phyloP scores from a whole-genome alignment of 2,888 invertebrate genomes.

The Morpho deidamia region DNA sequence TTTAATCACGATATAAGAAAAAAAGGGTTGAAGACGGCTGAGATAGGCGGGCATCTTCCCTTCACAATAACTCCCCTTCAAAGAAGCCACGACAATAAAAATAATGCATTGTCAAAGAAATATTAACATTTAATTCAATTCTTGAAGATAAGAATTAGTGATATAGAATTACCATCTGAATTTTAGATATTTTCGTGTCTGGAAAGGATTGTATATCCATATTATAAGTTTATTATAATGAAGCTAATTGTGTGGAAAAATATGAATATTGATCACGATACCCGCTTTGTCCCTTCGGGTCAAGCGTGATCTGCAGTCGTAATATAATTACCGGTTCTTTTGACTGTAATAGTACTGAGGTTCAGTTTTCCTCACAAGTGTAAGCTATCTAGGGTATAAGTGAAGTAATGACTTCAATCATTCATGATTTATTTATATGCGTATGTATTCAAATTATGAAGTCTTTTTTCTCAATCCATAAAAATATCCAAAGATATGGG shows the following conservation, averaged over 20 bases:
- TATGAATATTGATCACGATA: slow-evolving; percentile 60
- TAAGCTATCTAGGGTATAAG: no score
- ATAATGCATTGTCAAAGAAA: slow-evolving; percentile 55
- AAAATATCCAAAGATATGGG: no score
- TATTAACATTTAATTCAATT: slow-evolving; percentile 66
- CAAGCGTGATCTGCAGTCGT: slow-evolving; percentile 19
- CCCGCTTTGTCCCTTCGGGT: slow-evolving; percentile 12
- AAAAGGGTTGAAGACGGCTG: neutral
- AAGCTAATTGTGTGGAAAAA: slow-evolving; percentile 76
- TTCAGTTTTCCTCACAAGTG: no score
- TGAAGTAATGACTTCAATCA: no score
- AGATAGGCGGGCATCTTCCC: neutral
- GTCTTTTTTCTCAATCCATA: no score
- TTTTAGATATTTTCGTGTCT: slow-evolving; percentile 52
- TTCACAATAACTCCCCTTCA: slow-evolving; percentile 31
- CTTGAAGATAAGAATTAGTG: slow-evolving; percentile 54
- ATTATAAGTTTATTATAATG: slow-evolving; percentile 43
- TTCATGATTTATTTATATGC: no score
- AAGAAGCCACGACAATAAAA: slow-evolving; percentile 66
- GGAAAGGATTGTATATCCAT: slow-evolving; percentile 53
- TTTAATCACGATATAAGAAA: neutral
- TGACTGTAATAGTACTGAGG: no score
- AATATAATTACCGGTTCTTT: no score
- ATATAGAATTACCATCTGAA: slow-evolving; percentile 69
- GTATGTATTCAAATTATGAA: no score